Evolutionary conservation across 2,797 vertebrate genomes (phyloP).

Genomic region (Micromesistius poutassou): DNA sequence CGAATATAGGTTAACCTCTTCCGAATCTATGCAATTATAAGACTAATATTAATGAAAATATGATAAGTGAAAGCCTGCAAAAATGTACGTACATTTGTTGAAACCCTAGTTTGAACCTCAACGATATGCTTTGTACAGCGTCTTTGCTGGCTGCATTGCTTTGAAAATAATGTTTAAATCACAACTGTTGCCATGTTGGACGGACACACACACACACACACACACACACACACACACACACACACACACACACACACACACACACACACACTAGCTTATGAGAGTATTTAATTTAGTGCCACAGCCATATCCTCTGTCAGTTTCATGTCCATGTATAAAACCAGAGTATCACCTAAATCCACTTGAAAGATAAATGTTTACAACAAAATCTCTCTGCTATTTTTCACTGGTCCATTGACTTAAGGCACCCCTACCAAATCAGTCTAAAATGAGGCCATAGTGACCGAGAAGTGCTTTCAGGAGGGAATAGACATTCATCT

Average conservation of each 20-base stretch:
- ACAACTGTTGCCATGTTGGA: not conserved
- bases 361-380: not conserved
- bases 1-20: not conserved
- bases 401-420: not conserved
- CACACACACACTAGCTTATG: not conserved
- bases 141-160: not conserved
- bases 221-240: not conserved
- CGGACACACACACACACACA: not conserved
- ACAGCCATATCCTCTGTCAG: not conserved
- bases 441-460: slow-evolving; percentile 21
- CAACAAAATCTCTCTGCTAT: not conserved
- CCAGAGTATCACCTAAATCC: not conserved
- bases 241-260: not conserved
- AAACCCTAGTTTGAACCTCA: not conserved
- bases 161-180: not conserved
- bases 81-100: not conserved
- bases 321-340: not conserved
- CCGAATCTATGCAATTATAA: not conserved
- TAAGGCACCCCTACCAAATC: slow-evolving; percentile 16
- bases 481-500: slow-evolving; percentile 40
- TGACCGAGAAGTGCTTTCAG: slow-evolving; percentile 15
- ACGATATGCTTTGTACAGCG: not conserved
- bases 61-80: not conserved
- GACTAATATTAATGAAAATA: not conserved
- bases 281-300: not conserved